Evolutionary conservation across 2,888 invertebrate species (phyloP).

Genomic region (Strigamia maritima): DNA sequence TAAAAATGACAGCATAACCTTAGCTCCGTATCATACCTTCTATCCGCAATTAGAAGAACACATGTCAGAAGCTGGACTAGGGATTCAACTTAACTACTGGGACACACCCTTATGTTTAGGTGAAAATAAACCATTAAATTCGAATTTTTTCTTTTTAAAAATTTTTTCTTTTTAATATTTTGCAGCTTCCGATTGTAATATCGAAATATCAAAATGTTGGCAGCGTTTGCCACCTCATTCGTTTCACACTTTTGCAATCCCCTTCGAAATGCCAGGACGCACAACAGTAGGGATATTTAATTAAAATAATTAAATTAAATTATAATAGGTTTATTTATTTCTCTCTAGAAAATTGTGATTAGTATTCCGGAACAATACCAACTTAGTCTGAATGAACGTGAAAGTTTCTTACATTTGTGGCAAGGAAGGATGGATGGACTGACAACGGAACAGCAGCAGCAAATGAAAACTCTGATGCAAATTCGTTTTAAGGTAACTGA

Average conservation of each 20-base stretch:
- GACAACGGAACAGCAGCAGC: not conserved
- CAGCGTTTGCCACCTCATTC: slow-evolving; percentile 35
- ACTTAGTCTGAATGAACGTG: not conserved
- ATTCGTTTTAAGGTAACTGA: slow-evolving; percentile 10
- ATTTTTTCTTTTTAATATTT: slow-evolving; percentile 35
- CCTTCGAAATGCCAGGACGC: slow-evolving; percentile 39
- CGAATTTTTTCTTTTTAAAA: slow-evolving; percentile 11
- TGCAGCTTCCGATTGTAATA: slow-evolving; percentile 39
- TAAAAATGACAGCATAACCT: slow-evolving; percentile 49
- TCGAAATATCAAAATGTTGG: slow-evolving; percentile 39
- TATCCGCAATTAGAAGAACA: slow-evolving; percentile 53
- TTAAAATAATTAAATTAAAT: not conserved
- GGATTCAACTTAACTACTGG: slow-evolving; percentile 51
- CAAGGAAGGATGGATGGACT: not conserved
- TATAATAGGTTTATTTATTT: not conserved
- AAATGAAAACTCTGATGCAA: slow-evolving; percentile 4
- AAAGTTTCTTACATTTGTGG: not conserved
- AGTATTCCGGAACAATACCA: not conserved
- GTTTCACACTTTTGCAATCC: slow-evolving; percentile 41
- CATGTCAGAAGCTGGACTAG: slow-evolving; percentile 50
- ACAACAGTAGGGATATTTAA: slow-evolving; percentile 23
- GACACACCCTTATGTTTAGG: slow-evolving; percentile 53
- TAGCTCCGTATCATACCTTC: slow-evolving; percentile 54
- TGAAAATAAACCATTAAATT: slow-evolving; percentile 39
- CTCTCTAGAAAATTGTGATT: not conserved